phyloP scores from a whole-genome alignment of 1,140 invertebrate genomes.

The Delia radicum region DNA sequence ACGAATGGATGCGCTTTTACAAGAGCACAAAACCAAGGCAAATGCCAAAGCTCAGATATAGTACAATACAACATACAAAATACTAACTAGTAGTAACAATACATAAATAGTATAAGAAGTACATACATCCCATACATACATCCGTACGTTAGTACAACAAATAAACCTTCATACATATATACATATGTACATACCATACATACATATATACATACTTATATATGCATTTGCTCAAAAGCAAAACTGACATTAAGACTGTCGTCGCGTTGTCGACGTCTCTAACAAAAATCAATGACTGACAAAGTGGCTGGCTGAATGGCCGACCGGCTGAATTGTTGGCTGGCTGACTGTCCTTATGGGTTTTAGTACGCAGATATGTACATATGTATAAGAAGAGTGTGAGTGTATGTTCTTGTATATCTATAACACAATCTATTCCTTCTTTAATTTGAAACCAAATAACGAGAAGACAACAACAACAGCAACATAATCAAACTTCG shows the following conservation, averaged over 20 bases:
- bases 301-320: background rate
- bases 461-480: too few species aligned
- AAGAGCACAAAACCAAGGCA: slow-evolving; percentile 10
- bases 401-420: background rate
- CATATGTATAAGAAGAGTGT: too few species aligned
- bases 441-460: background rate
- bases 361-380: too few species aligned
- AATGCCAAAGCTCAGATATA: background rate
- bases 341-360: background rate
- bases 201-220: slow-evolving; percentile 4
- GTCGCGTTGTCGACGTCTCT: background rate
- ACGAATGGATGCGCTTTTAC: background rate
- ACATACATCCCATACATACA: background rate
- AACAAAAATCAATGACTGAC: background rate
- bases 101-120: background rate
- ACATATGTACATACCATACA: background rate
- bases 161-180: background rate
- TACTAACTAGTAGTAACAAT: background rate
- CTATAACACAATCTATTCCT: background rate
- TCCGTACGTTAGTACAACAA: background rate
- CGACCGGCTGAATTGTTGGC: background rate
- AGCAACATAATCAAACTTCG: background rate
- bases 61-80: background rate
- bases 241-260: background rate
- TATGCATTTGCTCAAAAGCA: background rate